Conservation (phyloP, 2,113 vertebrate species). For the Glaucomys volans region DNA sequence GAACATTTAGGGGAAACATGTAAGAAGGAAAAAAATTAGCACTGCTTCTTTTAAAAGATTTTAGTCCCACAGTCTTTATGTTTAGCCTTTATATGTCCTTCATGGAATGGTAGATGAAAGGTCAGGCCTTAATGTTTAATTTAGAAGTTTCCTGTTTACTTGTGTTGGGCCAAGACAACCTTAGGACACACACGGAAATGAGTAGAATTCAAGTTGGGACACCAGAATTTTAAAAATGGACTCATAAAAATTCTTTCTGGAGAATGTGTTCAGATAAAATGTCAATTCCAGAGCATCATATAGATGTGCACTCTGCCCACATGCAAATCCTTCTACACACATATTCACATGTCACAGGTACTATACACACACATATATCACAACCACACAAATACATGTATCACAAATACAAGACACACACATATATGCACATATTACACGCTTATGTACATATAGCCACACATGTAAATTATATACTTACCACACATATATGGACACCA, state of each 20-base stretch:
- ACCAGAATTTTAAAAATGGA: slow-evolving; percentile 23
- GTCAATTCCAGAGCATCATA: background rate
- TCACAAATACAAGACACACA: background rate
- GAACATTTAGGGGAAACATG: slow-evolving; percentile 32
- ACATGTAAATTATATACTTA: background rate
- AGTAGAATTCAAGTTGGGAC: slow-evolving; percentile 1
- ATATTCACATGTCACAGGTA: background rate
- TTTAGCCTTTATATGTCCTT: slow-evolving; percentile 23
- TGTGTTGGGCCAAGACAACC: background rate
- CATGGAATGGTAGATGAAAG: background rate
- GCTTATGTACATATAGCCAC: background rate
- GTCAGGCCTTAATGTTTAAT: slow-evolving; percentile 24
- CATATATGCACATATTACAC: background rate
- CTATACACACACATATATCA: background rate
- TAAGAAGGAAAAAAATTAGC: slow-evolving; percentile 24
- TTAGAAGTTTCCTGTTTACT: slow-evolving; percentile 42
- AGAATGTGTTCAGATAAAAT: background rate
- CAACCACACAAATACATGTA: background rate
- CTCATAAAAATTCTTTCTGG: background rate
- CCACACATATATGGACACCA: background rate
- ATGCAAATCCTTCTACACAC: background rate
- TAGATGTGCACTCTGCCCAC: background rate
- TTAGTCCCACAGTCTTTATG: background rate
- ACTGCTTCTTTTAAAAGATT: slow-evolving; percentile 7
- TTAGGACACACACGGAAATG: background rate